Conservation (phyloP, 2,113 vertebrate genomes). For the Daboia siamensis region DNA sequence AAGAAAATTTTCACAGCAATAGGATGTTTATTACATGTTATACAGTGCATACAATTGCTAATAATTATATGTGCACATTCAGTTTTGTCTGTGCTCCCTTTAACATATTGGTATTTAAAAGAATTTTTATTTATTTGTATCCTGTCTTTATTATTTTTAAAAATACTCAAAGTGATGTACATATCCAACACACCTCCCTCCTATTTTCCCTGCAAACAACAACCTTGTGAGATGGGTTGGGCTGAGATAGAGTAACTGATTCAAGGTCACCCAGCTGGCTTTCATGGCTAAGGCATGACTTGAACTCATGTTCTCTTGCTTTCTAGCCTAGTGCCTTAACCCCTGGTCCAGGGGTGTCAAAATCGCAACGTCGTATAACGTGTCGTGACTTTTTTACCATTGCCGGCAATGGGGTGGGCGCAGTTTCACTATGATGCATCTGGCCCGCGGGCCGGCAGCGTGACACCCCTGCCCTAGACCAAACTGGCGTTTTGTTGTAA, state of each 20-base stretch:
- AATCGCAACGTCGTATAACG: rapidly evolving
- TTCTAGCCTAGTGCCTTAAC: not conserved
- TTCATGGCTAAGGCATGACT: not conserved
- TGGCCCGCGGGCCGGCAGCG: rapidly evolving
- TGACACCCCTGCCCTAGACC: not conserved
- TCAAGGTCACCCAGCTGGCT: not conserved
- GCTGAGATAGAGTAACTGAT: not conserved
- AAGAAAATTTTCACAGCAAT: not conserved
- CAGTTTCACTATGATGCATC: rapidly evolving
- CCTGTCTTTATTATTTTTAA: not conserved
- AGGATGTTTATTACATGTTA: not conserved
- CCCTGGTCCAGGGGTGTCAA: not conserved
- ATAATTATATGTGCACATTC: slow-evolving; percentile 66
- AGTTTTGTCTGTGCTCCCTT: slow-evolving; percentile 28
- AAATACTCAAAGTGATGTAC: not conserved
- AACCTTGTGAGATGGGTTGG: not conserved
- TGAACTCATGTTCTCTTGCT: not conserved
- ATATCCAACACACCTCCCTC: not conserved
- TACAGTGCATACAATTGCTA: slow-evolving; percentile 51
- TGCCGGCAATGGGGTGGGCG: not conserved
- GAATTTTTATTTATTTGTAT: not conserved
- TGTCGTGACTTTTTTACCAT: not conserved
- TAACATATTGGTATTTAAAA: not conserved
- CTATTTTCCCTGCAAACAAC: not conserved
- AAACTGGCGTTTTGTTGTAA: not conserved